Conservation (phyloP, 2,113 vertebrate species). For the Xiphias gladius region DNA sequence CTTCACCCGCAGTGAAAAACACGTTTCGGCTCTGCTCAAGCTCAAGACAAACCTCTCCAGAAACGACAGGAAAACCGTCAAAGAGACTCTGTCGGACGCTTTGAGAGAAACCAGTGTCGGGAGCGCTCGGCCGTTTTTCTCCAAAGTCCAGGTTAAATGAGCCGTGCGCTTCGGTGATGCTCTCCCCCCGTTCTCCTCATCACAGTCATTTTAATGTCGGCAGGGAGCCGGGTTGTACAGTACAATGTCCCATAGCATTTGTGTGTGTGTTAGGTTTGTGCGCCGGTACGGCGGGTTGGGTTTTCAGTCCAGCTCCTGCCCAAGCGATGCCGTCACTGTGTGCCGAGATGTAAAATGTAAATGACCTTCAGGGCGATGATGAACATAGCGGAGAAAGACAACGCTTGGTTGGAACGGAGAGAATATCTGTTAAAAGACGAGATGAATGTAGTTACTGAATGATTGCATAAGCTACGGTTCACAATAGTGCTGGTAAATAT, state of each 20-base stretch:
- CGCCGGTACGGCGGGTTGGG: too few relatives aligned
- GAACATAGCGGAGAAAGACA: neutral
- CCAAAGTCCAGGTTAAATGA: constrained; percentile 39
- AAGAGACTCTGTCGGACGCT: constrained; percentile 80
- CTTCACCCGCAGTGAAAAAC: constrained; percentile 85
- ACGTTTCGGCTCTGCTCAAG: constrained; percentile 88
- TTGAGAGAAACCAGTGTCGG: accelerated
- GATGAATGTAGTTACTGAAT: neutral
- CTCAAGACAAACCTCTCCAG: constrained; percentile 88
- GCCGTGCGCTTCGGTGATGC: neutral
- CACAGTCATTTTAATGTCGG: too few relatives aligned
- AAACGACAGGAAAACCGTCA: constrained; percentile 80
- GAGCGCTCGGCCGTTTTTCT: constrained; percentile 31
- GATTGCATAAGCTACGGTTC: neutral
- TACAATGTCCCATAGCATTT: neutral
- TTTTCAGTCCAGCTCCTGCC: neutral
- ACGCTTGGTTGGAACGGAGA: too few relatives aligned
- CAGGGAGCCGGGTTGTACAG: neutral
- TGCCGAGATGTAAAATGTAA: too few relatives aligned
- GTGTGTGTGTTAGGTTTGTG: neutral
- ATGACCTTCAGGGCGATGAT: neutral
- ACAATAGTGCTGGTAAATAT: neutral
- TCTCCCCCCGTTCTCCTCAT: neutral
- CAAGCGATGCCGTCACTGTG: too few relatives aligned
- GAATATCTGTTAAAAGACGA: neutral